Conservation (phyloP, 2,113 vertebrate species). For the Sebastes schlegelii region DNA sequence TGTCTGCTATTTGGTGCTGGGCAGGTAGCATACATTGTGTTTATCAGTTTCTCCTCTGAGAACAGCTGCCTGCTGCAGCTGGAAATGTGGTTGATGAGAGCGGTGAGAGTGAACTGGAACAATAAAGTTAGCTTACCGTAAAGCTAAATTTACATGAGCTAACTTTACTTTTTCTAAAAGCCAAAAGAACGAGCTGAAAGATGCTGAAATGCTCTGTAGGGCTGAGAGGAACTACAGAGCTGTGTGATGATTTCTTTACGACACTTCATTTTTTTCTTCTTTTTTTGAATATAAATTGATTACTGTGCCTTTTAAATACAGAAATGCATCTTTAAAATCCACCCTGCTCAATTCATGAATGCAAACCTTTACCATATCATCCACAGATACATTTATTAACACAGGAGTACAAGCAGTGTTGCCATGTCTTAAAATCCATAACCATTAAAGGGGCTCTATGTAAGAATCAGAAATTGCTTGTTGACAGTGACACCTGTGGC, state of each 20-base stretch:
- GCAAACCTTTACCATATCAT: background rate
- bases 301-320: background rate
- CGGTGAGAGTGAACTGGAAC: background rate
- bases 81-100: too few species aligned
- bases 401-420: background rate
- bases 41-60: background rate
- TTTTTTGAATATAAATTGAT: background rate
- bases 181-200: background rate
- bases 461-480: too few species aligned
- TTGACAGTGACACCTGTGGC: too few species aligned
- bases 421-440: constrained; percentile 4
- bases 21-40: background rate
- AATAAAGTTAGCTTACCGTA: background rate
- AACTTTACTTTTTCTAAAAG: background rate
- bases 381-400: background rate
- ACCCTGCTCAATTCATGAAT: background rate
- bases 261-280: background rate
- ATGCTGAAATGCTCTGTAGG: background rate
- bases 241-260: background rate
- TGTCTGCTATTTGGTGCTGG: background rate
- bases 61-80: too few species aligned
- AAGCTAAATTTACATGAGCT: too few species aligned
- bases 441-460: background rate
- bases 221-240: background rate
- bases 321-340: background rate